Base-by-base conservation (phyloP, 1,140 invertebrate species). In the Drosophila ironensis region DNA sequence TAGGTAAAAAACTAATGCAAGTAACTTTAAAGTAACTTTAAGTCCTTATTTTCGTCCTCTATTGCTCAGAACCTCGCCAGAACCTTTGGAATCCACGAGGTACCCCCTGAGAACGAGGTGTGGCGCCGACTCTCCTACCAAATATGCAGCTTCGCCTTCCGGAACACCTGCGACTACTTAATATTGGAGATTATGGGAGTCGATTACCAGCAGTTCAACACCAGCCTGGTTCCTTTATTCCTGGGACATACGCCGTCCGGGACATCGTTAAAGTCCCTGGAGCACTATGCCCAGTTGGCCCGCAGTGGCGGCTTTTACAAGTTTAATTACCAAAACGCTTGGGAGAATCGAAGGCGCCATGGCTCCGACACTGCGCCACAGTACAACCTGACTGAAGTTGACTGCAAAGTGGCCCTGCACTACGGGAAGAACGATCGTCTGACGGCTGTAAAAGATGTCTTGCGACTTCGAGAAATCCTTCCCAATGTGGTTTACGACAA, bases 121-220 rank as follows among this genome's bases (percentile, higher is more conserved):
- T 82, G 59, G 53, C 59, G 37, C 1, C 12, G 71, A 16, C 35
- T 82, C 12, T 0, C 8, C 0, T 60, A 78, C 3, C 56, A 77
- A 3, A 4, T 61, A 0, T 84, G 78, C 16, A 71, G 46, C 11
- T 71, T 74, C 28, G 50, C 27, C 0, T 54, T 78, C 4, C 41
- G 90, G 30, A 56, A 82, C 11, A 51, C 93, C 0, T 94, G 93
- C 72, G 72, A 68, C 1, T 92, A 92, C 44, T 25, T 91, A 1
- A 5, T 93, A 0, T 93, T 93, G 70, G 59, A 92, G 2, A 0
- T 92, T 0, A 76, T 75, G 84, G 93, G 92, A 42, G 92, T 90
- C 38, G 91, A 91, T 56, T 68, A 53, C 45, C 74, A 86, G 11
- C 91, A 93, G 88, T 76, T 91, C 28, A 93, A 92, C 66, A 87